Percentiles rank a stretch among this genome's conserved stretches.
Evolutionary conservation across 1,140 invertebrate species (phyloP).

Genomic region (Dendroctonus valens): DNA sequence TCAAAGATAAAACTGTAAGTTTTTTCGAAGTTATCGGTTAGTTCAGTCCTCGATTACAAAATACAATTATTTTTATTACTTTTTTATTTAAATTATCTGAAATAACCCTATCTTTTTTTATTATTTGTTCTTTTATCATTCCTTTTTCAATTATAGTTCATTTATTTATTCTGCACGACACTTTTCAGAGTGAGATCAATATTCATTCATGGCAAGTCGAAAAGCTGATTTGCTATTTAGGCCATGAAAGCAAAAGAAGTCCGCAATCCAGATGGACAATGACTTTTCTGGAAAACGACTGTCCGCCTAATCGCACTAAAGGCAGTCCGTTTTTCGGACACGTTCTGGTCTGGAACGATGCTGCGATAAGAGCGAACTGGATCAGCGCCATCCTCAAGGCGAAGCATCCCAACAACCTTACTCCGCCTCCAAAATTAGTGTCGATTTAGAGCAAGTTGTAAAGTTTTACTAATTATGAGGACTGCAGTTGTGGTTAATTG

Average conservation of each 20-base stretch:
- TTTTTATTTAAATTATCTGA: too few species aligned
- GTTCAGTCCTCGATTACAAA: not conserved
- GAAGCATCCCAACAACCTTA: slow-evolving; percentile 54
- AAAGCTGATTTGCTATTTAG: slow-evolving; percentile 79
- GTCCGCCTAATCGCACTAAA: slow-evolving; percentile 67
- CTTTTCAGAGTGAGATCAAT: slow-evolving; percentile 58
- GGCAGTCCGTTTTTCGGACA: slow-evolving; percentile 76
- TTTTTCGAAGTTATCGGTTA: not conserved
- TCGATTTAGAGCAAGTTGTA: slow-evolving; percentile 6
- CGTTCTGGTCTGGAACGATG: slow-evolving; percentile 69
- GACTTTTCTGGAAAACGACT: slow-evolving; percentile 71
- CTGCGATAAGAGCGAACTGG: slow-evolving; percentile 72
- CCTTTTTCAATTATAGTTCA: too few species aligned
- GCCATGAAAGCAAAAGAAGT: slow-evolving; percentile 75
- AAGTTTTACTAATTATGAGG: too few species aligned
- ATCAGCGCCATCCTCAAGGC: slow-evolving; percentile 70
- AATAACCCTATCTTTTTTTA: not conserved
- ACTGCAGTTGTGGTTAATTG: too few species aligned
- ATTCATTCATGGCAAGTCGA: slow-evolving; percentile 73
- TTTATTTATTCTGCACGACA: not conserved
- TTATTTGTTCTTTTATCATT: not conserved
- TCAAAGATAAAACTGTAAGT: slow-evolving; percentile 73
- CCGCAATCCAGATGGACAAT: slow-evolving; percentile 76
- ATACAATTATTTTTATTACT: not conserved
- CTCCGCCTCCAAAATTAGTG: slow-evolving; percentile 34